Percentiles rank a stretch among this genome's conserved stretches.
Conservation (phyloP, 2,797 vertebrate species). For the Protonibea diacanthus region DNA sequence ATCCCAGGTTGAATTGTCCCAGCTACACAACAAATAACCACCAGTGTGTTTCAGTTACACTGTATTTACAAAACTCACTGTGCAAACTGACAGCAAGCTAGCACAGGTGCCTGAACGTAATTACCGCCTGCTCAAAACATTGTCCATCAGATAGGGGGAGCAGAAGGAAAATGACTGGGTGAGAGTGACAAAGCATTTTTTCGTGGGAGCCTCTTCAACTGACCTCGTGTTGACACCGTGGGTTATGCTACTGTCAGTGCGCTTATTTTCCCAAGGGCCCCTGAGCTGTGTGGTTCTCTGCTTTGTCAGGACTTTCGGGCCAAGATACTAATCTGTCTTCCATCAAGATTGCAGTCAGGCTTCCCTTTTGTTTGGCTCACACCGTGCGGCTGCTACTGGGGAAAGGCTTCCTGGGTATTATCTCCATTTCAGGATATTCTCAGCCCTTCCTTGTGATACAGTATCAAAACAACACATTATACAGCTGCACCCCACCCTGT, state of each 20-base stretch:
- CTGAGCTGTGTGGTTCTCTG: slow-evolving; percentile 55
- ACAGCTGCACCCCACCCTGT: slow-evolving; percentile 56
- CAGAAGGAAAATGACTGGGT: slow-evolving; percentile 50
- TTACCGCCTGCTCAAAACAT: slow-evolving; percentile 45
- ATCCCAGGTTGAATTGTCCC: slow-evolving; percentile 45
- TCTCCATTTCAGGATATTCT: slow-evolving; percentile 81
- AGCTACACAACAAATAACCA: slow-evolving; percentile 55
- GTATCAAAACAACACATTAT: slow-evolving; percentile 82
- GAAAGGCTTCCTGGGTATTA: slow-evolving; percentile 83
- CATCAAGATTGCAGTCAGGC: slow-evolving; percentile 80
- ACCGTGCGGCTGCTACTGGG: slow-evolving; percentile 58
- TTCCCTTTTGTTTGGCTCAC: slow-evolving; percentile 78
- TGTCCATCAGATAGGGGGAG: slow-evolving; percentile 45
- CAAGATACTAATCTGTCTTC: slow-evolving; percentile 80
- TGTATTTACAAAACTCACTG: slow-evolving; percentile 63
- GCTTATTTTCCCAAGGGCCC: slow-evolving; percentile 69
- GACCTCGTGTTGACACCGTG: slow-evolving; percentile 73
- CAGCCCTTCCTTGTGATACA: slow-evolving; percentile 80
- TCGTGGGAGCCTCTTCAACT: slow-evolving; percentile 56
- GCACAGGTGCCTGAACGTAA: slow-evolving; percentile 65
- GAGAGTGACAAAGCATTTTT: slow-evolving; percentile 68
- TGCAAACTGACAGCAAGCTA: slow-evolving; percentile 60
- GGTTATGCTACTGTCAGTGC: slow-evolving; percentile 57
- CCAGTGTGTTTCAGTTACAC: slow-evolving; percentile 37
- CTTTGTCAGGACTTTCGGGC: slow-evolving; percentile 78